Percentiles rank a stretch among this genome's conserved stretches.
These are phyloP conservation scores for Sesia bembeciformis DNA, from an alignment of 2,888 invertebrate species.

Conservation along the genomic window DNA sequence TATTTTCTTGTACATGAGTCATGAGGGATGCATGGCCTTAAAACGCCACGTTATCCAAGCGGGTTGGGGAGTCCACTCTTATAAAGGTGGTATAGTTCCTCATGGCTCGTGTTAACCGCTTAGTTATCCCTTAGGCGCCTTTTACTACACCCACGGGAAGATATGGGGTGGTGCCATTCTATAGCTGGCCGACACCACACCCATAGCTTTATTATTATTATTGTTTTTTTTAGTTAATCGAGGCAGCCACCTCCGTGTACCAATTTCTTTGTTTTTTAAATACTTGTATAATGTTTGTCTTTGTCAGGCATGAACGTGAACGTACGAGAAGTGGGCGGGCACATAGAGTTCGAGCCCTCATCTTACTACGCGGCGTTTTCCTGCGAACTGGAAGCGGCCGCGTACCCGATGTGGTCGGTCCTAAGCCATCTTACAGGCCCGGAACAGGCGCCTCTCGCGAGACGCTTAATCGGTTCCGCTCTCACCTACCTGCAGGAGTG, in stretches of 20 bases:
- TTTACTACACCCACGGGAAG: too few relatives aligned
- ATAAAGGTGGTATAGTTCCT: too few relatives aligned
- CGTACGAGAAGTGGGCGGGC: constrained; percentile 89
- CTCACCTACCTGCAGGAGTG: constrained; percentile 87
- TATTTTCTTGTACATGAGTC: too few relatives aligned
- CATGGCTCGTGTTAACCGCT: too few relatives aligned
- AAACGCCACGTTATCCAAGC: too few relatives aligned
- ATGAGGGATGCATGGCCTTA: too few relatives aligned
- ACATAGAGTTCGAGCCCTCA: constrained; percentile 97
- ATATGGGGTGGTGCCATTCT: too few relatives aligned
- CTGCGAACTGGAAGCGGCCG: constrained; percentile 96
- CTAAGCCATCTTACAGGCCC: constrained; percentile 88
- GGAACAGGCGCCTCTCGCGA: constrained; percentile 82
- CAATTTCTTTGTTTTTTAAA: background rate
- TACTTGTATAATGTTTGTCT: too few relatives aligned
- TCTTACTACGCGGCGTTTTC: constrained; percentile 98
- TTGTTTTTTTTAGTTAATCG: background rate
- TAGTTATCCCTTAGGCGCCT: too few relatives aligned
- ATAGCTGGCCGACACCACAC: too few relatives aligned
- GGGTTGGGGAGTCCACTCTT: too few relatives aligned
- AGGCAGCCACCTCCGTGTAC: too few relatives aligned
- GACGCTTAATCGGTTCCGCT: constrained; percentile 84
- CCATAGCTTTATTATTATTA: background rate
- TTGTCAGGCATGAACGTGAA: constrained; percentile 95
- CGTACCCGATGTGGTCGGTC: constrained; percentile 98